Conservation (phyloP, 2,888 invertebrate genomes). For the Eilema depressum region DNA sequence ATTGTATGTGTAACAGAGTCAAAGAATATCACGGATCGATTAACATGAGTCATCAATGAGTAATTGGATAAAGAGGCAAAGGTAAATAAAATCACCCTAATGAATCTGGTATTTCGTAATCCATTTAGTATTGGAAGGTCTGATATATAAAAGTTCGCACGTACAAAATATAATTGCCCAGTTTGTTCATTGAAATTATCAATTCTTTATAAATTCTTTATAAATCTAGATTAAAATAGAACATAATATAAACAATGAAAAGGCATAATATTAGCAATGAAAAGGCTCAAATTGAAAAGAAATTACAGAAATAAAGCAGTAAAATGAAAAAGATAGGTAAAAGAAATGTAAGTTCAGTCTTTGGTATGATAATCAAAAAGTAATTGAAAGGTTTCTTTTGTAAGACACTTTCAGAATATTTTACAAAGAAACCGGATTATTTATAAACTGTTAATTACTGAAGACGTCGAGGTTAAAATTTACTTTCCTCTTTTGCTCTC, state of each 20-base stretch:
- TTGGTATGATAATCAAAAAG: slow-evolving; percentile 10
- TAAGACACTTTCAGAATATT: slow-evolving; percentile 11
- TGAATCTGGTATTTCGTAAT: not conserved
- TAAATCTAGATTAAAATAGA: no score
- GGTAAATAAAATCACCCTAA: slow-evolving; percentile 2
- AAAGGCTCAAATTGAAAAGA: not conserved
- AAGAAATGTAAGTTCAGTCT: not conserved
- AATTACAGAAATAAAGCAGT: not conserved
- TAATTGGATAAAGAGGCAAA: not conserved
- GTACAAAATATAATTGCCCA: not conserved
- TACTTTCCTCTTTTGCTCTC: slow-evolving; percentile 40
- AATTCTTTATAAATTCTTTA: not conserved
- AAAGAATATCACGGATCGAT: slow-evolving; percentile 36
- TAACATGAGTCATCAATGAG: slow-evolving; percentile 14
- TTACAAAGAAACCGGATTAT: slow-evolving; percentile 12
- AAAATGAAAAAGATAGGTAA: not conserved
- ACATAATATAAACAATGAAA: not conserved
- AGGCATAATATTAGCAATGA: not conserved
- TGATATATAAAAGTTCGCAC: not conserved
- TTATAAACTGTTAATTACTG: slow-evolving; percentile 37
- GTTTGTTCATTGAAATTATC: not conserved
- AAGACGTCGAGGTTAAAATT: slow-evolving; percentile 38
- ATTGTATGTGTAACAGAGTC: slow-evolving; percentile 29
- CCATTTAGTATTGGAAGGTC: not conserved
- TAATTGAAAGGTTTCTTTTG: slow-evolving; percentile 5